These are phyloP conservation scores for Anarhynchus alexandrinus DNA, from an alignment of 2,113 vertebrate species.

Conservation along the genomic window DNA sequence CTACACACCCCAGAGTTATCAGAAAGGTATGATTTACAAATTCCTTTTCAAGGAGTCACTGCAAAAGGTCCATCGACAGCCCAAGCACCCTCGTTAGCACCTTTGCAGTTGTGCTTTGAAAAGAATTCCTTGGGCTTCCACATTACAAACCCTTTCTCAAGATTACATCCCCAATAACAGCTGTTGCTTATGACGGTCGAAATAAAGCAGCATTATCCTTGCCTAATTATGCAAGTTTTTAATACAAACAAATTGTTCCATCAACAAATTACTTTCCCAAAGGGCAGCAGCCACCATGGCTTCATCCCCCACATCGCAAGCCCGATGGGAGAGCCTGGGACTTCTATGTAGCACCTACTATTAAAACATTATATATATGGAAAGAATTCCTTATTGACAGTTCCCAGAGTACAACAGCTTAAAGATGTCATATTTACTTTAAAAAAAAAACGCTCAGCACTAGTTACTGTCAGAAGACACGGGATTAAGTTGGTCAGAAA, in stretches of 20 bases:
- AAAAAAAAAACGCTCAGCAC: not conserved
- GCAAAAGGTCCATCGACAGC: not conserved
- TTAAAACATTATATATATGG: not conserved
- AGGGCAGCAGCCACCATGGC: not conserved
- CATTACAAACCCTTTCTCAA: not conserved
- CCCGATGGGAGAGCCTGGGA: not conserved
- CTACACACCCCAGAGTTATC: not conserved
- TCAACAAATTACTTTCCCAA: not conserved
- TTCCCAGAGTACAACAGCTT: not conserved
- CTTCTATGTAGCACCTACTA: not conserved
- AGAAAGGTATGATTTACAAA: not conserved
- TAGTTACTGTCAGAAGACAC: not conserved
- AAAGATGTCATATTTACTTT: not conserved
- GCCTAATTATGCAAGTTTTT: not conserved
- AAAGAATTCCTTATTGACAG: not conserved
- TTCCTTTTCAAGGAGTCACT: not conserved
- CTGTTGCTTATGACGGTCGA: not conserved
- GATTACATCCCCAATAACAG: not conserved
- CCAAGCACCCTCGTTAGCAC: not conserved
- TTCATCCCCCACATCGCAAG: accelerated
- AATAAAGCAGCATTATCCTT: not conserved
- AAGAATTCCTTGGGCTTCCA: not conserved
- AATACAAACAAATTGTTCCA: not conserved
- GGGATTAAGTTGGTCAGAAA: not conserved
- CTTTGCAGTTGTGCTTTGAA: not conserved